Evolutionary conservation across 2,888 invertebrate species (phyloP), one percentile per base, ranked within the genome.

Genomic region (Thecocarcelia acutangulata): DNA sequence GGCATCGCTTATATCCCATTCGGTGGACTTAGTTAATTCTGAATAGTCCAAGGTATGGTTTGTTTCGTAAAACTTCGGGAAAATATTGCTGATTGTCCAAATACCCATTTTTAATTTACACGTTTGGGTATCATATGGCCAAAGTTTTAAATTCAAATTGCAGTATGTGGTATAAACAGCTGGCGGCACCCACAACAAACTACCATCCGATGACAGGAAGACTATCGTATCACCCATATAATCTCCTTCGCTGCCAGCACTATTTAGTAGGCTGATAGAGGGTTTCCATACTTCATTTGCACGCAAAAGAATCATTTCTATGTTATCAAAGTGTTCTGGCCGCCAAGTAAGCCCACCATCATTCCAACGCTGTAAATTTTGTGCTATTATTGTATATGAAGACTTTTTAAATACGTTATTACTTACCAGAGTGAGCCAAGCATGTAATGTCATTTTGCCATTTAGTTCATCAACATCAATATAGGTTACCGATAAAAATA

Each of bases 281-380:
- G 96, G 96, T 89, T 93, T 93, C 95, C 96, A 97, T 85, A 96
- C 92, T 87, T 95, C 95, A 88, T 94, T 94, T 77, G 93, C 93
- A 9, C 93, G 93, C 86, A 94, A 91, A 87, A 94, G 92, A 46
- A 94, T 90, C 50, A 90, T 89, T 19, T 91, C 91, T 64, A 96
- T 91, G 33, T 93, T 94, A 85, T 93, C 94, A 84, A 95, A 95
- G 21, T 93, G 93, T 2, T 91, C 90, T 0, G 92, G 89, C 87
- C 95, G 94, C 96, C 96, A 96, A 64, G 92, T 91, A 4, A 96
- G 90, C 74, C 95, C 94, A n/a, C 93, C 92, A 87, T 96, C 96
- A 50, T 88, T 90, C 96, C 96, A 96, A n/a, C 87, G 87, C 96
- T 96, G 90, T 89, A 70, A 79, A 24, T 52, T 28, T 33, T 54